phyloP scores from a whole-genome alignment of 2,113 vertebrate genomes.

The Lagenorhynchus albirostris region DNA sequence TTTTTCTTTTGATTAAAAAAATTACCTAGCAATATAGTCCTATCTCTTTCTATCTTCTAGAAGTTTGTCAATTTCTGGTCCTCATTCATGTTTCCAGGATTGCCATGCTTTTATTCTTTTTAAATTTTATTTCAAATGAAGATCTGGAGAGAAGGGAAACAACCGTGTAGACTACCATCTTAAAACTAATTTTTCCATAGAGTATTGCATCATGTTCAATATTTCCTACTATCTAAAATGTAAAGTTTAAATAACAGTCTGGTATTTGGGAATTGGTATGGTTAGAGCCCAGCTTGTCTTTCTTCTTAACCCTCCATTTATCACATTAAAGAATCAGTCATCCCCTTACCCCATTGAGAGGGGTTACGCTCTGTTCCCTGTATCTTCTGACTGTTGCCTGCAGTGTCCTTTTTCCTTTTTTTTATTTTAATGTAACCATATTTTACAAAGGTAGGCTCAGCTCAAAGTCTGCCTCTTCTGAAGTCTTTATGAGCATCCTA shows the following conservation, averaged over 20 bases:
- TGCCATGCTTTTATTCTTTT: neutral
- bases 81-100: neutral
- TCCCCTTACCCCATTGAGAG: neutral
- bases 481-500: neutral
- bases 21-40: neutral
- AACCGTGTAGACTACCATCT: neutral
- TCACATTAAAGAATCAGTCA: neutral
- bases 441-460: neutral
- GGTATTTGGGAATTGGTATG: neutral
- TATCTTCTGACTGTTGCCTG: neutral
- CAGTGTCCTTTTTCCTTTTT: neutral
- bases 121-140: slow-evolving; percentile 1
- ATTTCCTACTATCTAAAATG: neutral
- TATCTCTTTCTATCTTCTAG: neutral
- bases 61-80: neutral
- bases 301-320: neutral
- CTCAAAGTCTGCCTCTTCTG: neutral
- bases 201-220: neutral
- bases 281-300: neutral
- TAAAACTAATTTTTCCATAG: neutral
- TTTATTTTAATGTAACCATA: neutral
- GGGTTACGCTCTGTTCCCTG: neutral
- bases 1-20: neutral
- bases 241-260: neutral
- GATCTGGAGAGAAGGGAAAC: neutral